phyloP scores from a whole-genome alignment of 2,888 invertebrate genomes.

The Plebejus anna region DNA sequence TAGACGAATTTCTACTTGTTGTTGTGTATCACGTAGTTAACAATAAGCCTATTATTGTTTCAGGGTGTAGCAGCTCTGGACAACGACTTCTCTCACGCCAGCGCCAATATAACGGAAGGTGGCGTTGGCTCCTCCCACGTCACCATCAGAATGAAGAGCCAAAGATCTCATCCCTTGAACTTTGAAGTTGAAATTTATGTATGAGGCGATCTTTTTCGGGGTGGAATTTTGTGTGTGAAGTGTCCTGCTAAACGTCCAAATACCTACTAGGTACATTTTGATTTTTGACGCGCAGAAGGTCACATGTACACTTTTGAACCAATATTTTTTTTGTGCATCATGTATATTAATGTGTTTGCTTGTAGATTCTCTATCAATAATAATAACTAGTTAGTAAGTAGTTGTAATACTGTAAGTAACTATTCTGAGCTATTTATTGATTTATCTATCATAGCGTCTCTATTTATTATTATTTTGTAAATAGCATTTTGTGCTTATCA shows the following conservation, averaged over 20 bases:
- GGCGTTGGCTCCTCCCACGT: conserved; percentile 64
- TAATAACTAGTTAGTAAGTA: too few relatives aligned
- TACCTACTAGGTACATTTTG: too few relatives aligned
- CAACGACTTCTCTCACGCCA: conserved; percentile 72
- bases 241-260: too few relatives aligned
- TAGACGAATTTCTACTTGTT: neutral
- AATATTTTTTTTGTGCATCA: too few relatives aligned
- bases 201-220: conserved; percentile 39
- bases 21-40: neutral
- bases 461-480: neutral
- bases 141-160: conserved; percentile 72
- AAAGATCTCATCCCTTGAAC: conserved; percentile 69
- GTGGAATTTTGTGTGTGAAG: too few relatives aligned
- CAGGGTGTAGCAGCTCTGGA: conserved; percentile 71
- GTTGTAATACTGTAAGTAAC: too few relatives aligned
- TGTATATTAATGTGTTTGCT: too few relatives aligned
- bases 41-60: conserved; percentile 38
- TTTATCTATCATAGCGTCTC: neutral
- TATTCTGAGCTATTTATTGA: neutral
- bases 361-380: too few relatives aligned
- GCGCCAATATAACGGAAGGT: conserved; percentile 68
- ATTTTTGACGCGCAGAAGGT: too few relatives aligned
- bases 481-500: neutral
- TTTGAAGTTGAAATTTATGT: conserved; percentile 73
- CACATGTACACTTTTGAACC: too few relatives aligned